Conservation (phyloP, 2,113 vertebrate species). For the Misgurnus mizolepis region DNA sequence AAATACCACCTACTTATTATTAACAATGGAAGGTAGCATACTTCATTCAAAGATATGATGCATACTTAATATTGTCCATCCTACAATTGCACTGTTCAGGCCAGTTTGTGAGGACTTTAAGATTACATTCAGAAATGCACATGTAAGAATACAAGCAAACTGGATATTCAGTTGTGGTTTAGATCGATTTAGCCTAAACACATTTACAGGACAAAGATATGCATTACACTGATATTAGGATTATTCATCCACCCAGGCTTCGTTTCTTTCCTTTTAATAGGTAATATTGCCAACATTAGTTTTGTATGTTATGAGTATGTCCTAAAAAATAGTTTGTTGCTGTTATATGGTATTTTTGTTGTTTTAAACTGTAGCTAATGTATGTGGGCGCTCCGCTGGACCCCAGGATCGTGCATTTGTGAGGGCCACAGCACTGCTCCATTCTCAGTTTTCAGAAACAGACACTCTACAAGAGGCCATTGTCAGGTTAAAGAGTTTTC, state of each 20-base stretch:
- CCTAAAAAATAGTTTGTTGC: constrained; percentile 37
- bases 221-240: no score
- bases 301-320: not conserved
- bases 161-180: not conserved
- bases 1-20: no score
- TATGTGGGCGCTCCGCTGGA: constrained; percentile 67
- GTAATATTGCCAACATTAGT: no score
- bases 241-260: no score
- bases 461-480: constrained; percentile 84
- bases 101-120: not conserved
- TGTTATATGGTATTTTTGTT: constrained; percentile 51
- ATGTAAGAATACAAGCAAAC: no score
- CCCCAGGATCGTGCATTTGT: constrained; percentile 82
- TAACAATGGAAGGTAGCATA: no score
- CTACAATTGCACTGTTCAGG: no score
- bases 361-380: constrained; percentile 76
- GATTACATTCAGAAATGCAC: not conserved
- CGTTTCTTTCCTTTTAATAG: no score
- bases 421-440: constrained; percentile 82
- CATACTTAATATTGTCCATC: no score
- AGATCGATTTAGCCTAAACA: no score
- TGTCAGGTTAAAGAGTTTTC: constrained; percentile 78
- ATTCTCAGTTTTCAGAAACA: constrained; percentile 81
- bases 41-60: no score
- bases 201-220: no score